Conservation (phyloP, 2,888 invertebrate genomes). For the Drosophila eohydei region DNA sequence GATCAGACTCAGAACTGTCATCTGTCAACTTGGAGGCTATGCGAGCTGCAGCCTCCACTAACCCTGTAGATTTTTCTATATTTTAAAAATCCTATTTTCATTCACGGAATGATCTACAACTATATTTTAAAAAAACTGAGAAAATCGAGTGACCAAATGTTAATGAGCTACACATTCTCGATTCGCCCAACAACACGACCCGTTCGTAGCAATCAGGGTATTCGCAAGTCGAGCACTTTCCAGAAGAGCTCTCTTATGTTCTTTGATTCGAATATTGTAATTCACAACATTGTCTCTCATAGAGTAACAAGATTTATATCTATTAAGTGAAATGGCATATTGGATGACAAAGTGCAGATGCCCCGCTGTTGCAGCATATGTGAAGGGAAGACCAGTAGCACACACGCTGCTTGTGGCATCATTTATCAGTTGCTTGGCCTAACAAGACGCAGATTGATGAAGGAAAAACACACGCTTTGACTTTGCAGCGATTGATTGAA, state of each 20-base stretch:
- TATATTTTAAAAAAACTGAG: too few relatives aligned
- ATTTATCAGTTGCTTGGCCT: constrained; percentile 57
- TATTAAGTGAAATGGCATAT: neutral
- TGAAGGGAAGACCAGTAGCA: constrained; percentile 48
- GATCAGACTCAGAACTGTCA: too few relatives aligned
- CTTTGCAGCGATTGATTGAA: constrained; percentile 39
- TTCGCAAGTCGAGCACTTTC: neutral
- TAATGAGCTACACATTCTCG: neutral
- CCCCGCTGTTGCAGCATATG: neutral
- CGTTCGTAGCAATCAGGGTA: neutral
- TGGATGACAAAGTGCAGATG: constrained; percentile 13
- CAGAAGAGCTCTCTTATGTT: neutral
- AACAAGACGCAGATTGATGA: constrained; percentile 76
- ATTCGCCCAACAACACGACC: neutral
- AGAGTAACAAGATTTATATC: neutral
- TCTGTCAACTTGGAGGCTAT: too few relatives aligned
- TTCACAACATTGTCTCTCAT: neutral
- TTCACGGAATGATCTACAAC: too few relatives aligned
- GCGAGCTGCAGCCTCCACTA: too few relatives aligned
- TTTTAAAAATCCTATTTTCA: too few relatives aligned
- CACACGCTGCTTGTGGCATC: constrained; percentile 21
- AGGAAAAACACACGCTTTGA: constrained; percentile 18
- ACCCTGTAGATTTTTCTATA: too few relatives aligned
- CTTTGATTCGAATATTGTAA: too few relatives aligned
- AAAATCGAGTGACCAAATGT: too few relatives aligned